Evolutionary conservation across 30 jellyfish, hydroid and myxozoan genomes (phyloP).

Genomic region (Cassiopea andromeda): DNA sequence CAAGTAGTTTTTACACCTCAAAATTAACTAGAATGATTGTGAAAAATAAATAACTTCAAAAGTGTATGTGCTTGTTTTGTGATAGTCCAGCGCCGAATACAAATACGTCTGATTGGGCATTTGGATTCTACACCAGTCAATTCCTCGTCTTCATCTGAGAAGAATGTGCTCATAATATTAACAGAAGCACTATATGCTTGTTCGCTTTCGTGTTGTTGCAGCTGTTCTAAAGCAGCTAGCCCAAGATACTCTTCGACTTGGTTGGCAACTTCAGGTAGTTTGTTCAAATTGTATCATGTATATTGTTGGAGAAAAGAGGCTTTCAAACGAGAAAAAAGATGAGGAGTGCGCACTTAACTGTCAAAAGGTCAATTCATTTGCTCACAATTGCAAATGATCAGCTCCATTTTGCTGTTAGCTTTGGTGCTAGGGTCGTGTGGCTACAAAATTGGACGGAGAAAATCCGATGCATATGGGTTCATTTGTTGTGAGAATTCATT

Average conservation of each 20-base stretch:
- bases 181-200: constrained; percentile 80
- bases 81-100: constrained; percentile 54
- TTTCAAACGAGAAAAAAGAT: too few species aligned
- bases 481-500: too few species aligned
- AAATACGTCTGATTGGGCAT: constrained; percentile 61
- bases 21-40: not conserved
- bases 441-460: too few species aligned
- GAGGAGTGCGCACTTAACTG: too few species aligned
- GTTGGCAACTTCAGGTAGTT: constrained; percentile 62
- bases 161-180: constrained; percentile 73
- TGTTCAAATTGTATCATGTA: not conserved
- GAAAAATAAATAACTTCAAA: not conserved
- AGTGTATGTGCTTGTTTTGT: constrained; percentile 66
- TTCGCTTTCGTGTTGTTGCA: constrained; percentile 89
- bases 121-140: constrained; percentile 78
- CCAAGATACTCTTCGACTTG: constrained; percentile 90
- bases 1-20: not conserved
- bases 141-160: constrained; percentile 74
- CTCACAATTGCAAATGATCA: too few species aligned
- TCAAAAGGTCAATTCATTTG: too few species aligned
- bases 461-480: too few species aligned
- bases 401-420: too few species aligned
- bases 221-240: constrained; percentile 73
- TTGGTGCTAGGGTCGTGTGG: too few species aligned
- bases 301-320: too few species aligned